phyloP scores from a whole-genome alignment of 2,888 invertebrate species.

The Lasioglossum zephyrum region DNA sequence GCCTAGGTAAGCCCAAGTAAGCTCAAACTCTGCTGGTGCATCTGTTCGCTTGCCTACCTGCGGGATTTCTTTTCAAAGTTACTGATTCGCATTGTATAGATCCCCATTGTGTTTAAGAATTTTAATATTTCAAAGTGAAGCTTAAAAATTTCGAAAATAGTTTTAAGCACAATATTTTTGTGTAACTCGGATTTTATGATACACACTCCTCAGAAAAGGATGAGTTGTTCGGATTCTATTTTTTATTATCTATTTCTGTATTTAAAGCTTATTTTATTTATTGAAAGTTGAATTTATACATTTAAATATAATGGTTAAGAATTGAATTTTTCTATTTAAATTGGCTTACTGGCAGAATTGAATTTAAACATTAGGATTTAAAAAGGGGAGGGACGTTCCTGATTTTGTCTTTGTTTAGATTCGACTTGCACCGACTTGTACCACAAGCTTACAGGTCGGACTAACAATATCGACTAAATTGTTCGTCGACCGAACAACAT shows the following conservation, averaged over 20 bases:
- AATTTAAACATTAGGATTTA: too few species aligned
- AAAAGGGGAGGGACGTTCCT: too few species aligned
- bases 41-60: constrained; percentile 54
- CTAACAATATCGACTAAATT: not conserved
- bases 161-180: not conserved
- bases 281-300: too few species aligned
- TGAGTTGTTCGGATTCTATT: not conserved
- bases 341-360: too few species aligned
- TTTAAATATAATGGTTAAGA: too few species aligned
- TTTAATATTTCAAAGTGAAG: not conserved
- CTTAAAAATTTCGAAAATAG: not conserved
- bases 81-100: too few species aligned
- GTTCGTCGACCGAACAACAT: not conserved
- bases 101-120: not conserved
- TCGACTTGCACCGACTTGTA: not conserved
- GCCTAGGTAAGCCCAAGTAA: not conserved
- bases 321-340: too few species aligned
- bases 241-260: too few species aligned
- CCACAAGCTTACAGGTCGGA: not conserved
- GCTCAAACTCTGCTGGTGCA: constrained; percentile 24
- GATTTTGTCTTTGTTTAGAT: too few species aligned
- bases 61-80: constrained; percentile 23
- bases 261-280: too few species aligned
- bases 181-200: not conserved
- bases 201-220: too few species aligned